Conservation (phyloP, 1,140 invertebrate genomes). For the Trigoniulus corallinus region DNA sequence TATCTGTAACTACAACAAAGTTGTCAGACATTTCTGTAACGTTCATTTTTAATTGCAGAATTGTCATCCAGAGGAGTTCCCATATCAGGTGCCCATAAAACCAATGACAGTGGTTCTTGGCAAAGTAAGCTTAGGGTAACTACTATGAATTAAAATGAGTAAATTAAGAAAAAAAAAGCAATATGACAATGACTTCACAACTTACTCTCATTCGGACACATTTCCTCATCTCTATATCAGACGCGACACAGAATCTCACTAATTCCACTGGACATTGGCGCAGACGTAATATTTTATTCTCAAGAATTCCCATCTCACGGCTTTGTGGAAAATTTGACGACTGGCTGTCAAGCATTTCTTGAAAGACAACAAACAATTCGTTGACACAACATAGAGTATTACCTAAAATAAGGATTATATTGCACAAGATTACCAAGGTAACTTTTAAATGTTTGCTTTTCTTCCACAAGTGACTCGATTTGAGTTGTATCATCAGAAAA, state of each 20-base stretch:
- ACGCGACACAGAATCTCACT: constrained; percentile 78
- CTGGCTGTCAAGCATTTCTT: no score
- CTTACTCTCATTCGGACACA: constrained; percentile 82
- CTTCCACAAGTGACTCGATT: constrained; percentile 14
- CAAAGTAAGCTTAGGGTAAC: no score
- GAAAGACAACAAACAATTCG: no score
- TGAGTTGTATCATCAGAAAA: constrained; percentile 17
- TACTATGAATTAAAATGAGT: no score
- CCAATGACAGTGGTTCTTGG: no score
- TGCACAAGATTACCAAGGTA: constrained; percentile 34
- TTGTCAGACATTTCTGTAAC: no score
- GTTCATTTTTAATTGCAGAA: no score
- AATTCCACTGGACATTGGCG: constrained; percentile 57
- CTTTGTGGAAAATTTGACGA: no score
- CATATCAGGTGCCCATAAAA: no score
- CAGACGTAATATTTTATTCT: constrained; percentile 46
- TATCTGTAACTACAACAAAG: no score
- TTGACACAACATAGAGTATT: no score
- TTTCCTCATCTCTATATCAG: constrained; percentile 74
- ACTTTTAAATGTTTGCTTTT: constrained; percentile 17
- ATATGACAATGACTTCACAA: neutral
- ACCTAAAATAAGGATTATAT: constrained; percentile 29
- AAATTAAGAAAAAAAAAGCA: constrained; percentile 10
- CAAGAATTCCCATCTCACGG: neutral
- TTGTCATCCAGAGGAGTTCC: no score